Conservation (phyloP, 1,140 invertebrate species). For the Bombus haemorrhoidalis region DNA sequence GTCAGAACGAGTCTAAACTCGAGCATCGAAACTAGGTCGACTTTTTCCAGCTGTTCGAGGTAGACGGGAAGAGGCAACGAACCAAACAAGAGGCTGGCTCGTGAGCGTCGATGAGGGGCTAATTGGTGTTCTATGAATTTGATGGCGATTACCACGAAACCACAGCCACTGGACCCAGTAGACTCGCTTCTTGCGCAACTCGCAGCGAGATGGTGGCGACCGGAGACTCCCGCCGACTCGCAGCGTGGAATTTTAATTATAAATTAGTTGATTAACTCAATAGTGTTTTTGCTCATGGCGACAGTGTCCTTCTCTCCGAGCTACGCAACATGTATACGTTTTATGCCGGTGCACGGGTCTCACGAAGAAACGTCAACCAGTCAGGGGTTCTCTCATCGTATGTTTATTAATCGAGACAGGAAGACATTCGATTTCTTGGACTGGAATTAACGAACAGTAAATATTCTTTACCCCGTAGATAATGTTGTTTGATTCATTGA, state of each 20-base stretch:
- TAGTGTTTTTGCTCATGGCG: slow-evolving; percentile 80
- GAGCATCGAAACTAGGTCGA: slow-evolving; percentile 69
- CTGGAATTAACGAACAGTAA: neutral
- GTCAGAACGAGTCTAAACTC: slow-evolving; percentile 51
- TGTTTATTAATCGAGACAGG: neutral
- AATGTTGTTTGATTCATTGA: neutral
- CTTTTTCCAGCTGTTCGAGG: slow-evolving; percentile 54
- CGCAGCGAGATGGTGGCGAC: slow-evolving; percentile 52
- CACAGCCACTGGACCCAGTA: slow-evolving; percentile 54
- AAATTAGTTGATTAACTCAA: slow-evolving; percentile 84
- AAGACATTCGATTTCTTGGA: neutral
- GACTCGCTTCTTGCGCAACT: slow-evolving; percentile 71
- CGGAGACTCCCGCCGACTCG: slow-evolving; percentile 62
- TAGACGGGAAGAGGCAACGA: slow-evolving; percentile 45
- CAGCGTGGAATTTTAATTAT: slow-evolving; percentile 83
- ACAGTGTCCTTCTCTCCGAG: slow-evolving; percentile 72
- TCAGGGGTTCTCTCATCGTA: slow-evolving; percentile 71
- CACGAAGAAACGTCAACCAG: slow-evolving; percentile 61
- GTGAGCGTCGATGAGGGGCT: slow-evolving; percentile 70
- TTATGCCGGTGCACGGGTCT: slow-evolving; percentile 58
- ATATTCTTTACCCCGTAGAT: neutral
- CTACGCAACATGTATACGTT: slow-evolving; percentile 39
- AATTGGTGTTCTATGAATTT: slow-evolving; percentile 83
- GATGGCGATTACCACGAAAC: slow-evolving; percentile 79
- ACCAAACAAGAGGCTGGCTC: neutral